These are phyloP conservation scores for Tiliqua scincoides DNA, from an alignment of 2,113 vertebrate species.

Conservation along the genomic window DNA sequence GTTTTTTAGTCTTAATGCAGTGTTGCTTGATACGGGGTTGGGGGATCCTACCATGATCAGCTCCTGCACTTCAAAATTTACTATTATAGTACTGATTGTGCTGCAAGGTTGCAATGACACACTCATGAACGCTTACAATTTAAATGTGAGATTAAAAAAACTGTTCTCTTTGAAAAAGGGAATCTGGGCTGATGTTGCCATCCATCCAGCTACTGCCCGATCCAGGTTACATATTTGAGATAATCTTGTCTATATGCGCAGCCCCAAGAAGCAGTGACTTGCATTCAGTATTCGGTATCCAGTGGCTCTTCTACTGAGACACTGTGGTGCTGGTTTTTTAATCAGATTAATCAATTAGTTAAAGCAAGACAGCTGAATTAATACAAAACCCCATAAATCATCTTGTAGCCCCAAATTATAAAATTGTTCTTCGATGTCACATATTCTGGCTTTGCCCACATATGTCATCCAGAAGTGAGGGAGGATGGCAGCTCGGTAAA, in stretches of 20 bases:
- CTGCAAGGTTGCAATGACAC: no score
- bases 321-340: background rate
- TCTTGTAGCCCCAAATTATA: background rate
- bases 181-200: no score
- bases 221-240: background rate
- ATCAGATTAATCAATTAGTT: conserved; percentile 21
- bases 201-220: background rate
- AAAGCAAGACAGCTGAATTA: conserved; percentile 11
- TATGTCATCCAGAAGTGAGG: background rate
- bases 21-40: no score
- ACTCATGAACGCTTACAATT: background rate
- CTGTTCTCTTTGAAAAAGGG: background rate
- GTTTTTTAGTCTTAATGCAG: no score
- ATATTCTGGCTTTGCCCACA: conserved; percentile 1
- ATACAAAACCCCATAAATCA: background rate
- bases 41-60: no score
- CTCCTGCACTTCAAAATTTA: no score
- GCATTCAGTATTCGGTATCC: background rate
- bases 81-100: no score
- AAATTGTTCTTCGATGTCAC: background rate
- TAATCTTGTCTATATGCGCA: background rate
- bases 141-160: background rate
- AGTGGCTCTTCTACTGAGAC: background rate
- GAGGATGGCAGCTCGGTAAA: background rate
- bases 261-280: background rate